Evolutionary conservation across 2,113 vertebrate genomes (phyloP).

Genomic region (Pungitius pungitius): DNA sequence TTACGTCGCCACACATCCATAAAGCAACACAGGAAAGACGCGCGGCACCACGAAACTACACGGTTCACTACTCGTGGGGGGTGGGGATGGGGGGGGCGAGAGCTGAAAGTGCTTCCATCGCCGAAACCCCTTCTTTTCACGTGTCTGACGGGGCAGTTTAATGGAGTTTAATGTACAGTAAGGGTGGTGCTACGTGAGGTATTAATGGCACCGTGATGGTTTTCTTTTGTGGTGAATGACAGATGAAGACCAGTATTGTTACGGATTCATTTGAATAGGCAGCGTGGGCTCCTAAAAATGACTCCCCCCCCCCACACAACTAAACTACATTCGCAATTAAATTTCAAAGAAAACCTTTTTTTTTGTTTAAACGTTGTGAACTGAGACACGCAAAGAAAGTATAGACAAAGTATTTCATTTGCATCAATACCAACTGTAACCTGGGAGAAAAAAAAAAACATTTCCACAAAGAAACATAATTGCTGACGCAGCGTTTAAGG

Average conservation of each 20-base stretch:
- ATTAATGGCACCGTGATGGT: too few species aligned
- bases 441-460: too few species aligned
- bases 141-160: too few species aligned
- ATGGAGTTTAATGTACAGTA: neutral
- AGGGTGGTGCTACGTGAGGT: neutral
- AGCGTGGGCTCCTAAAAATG: neutral
- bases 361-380: neutral
- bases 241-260: neutral
- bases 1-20: slow-evolving; percentile 69
- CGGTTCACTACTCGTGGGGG: slow-evolving; percentile 58
- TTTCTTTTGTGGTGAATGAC: neutral
- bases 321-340: neutral
- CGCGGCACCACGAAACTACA: slow-evolving; percentile 64
- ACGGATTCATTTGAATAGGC: neutral
- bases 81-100: too few species aligned
- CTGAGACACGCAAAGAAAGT: neutral
- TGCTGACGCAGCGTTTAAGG: too few species aligned
- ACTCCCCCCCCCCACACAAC: neutral
- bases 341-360: neutral
- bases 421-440: too few species aligned
- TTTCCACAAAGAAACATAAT: too few species aligned
- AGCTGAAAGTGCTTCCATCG: slow-evolving; percentile 55
- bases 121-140: slow-evolving; percentile 16
- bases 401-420: neutral
- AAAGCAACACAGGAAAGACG: slow-evolving; percentile 69